phyloP scores from a whole-genome alignment of 2,888 invertebrate species.

The Hyalella azteca region DNA sequence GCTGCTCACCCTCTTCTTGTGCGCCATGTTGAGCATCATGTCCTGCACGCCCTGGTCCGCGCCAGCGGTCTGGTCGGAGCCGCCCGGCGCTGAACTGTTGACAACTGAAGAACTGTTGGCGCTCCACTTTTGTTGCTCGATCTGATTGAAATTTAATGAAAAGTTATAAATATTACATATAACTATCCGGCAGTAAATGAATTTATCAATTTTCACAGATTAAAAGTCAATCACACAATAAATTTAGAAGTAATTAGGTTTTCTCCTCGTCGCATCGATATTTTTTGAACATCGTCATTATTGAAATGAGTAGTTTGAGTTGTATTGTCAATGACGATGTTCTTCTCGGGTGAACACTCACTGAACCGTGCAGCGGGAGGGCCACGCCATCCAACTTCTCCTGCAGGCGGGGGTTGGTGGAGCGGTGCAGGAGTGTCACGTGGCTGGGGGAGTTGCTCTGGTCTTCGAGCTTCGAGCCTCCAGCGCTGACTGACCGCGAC shows the following conservation, averaged over 20 bases:
- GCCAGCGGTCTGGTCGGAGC: neutral
- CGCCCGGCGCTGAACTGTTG: neutral
- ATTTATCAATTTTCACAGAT: no score
- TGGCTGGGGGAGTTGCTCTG: slow-evolving; percentile 42
- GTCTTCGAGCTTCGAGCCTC: slow-evolving; percentile 25
- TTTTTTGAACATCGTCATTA: neutral
- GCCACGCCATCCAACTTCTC: slow-evolving; percentile 19
- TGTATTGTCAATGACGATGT: no score
- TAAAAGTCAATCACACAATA: no score
- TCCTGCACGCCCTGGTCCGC: slow-evolving; percentile 1
- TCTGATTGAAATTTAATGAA: no score
- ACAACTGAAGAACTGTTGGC: neutral
- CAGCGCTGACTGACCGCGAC: slow-evolving; percentile 35
- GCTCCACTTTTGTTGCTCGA: neutral
- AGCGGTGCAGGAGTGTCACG: slow-evolving; percentile 48
- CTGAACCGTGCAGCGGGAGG: neutral
- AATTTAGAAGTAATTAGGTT: no score
- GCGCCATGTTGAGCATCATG: slow-evolving; percentile 21
- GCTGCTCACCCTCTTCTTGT: slow-evolving; percentile 2
- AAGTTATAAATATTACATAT: no score
- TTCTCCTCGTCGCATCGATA: neutral
- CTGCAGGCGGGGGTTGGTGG: slow-evolving; percentile 44
- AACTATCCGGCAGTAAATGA: no score
- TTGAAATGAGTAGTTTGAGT: no score
- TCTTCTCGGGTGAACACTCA: neutral